phyloP scores from a whole-genome alignment of 2,113 vertebrate species.

The Cynocephalus volans region DNA sequence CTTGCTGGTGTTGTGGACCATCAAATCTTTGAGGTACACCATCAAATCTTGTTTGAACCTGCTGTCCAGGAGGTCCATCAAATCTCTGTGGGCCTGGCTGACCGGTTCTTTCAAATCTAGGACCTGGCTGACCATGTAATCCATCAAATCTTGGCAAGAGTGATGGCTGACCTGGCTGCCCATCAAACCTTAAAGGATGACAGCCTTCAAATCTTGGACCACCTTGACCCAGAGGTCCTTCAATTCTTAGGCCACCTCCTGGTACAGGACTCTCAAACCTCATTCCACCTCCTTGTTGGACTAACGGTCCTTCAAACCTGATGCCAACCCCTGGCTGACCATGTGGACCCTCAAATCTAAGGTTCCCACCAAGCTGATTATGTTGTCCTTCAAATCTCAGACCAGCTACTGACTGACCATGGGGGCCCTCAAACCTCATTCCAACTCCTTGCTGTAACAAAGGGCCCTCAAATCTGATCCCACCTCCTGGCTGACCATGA shows the following conservation, averaged over 20 bases:
- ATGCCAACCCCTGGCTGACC: slow-evolving; percentile 90
- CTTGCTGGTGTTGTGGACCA: slow-evolving; percentile 89
- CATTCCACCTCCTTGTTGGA: slow-evolving; percentile 90
- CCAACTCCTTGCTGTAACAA: slow-evolving; percentile 89
- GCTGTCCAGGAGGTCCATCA: slow-evolving; percentile 88
- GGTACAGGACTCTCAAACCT: slow-evolving; percentile 93
- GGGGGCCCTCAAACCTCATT: slow-evolving; percentile 90
- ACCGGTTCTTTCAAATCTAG: slow-evolving; percentile 90
- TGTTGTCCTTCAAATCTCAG: slow-evolving; percentile 90
- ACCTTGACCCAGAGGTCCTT: slow-evolving; percentile 90
- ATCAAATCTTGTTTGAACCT: slow-evolving; percentile 90
- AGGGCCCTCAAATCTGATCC: slow-evolving; percentile 91
- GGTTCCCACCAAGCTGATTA: slow-evolving; percentile 89
- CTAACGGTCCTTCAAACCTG: slow-evolving; percentile 91
- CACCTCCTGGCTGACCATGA: slow-evolving; percentile 90
- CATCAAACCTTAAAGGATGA: slow-evolving; percentile 90
- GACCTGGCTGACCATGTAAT: slow-evolving; percentile 91
- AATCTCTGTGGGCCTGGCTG: slow-evolving; percentile 90
- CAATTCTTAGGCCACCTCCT: slow-evolving; percentile 91
- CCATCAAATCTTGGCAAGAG: slow-evolving; percentile 92
- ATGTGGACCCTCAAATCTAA: slow-evolving; percentile 90
- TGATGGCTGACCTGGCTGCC: slow-evolving; percentile 90
- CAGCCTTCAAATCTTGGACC: slow-evolving; percentile 91
- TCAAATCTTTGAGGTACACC: slow-evolving; percentile 92
- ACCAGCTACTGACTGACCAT: slow-evolving; percentile 87